Evolutionary conservation across 1,140 invertebrate species (phyloP), one percentile per base, ranked within the genome.

Genomic region (Muscidifurax raptorellus): DNA sequence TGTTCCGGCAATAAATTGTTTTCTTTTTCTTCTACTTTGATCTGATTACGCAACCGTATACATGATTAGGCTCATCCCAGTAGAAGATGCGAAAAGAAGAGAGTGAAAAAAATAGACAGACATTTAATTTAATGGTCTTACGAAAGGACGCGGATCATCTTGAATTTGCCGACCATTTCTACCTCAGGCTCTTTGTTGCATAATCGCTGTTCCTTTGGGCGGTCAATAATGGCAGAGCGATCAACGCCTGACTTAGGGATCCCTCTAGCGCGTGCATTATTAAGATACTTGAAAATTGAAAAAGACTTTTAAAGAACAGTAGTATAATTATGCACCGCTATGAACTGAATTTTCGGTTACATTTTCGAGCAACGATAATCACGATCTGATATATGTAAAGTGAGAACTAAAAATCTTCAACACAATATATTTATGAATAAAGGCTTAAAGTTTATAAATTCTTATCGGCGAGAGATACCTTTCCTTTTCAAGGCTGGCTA

Each of bases 101-200:
- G 52, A 28, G 77, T 40, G 32, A 52, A 76, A 77, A 85, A 78
- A 83, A 84, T 67, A 66, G 10, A 80, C 36, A 82, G 3, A 36
- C 52, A n/a, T 47, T 64, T 87, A 84, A 87, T 88, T 87, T 87
- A 87, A 88, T 87, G 77, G 69, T 82, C 67, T 87, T 87, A 64
- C 85, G 87, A 90, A 89, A 89, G 87, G 80, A 85, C 83, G 52
- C 30, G 75, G 69, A 64, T 89, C 87, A 81, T 88, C 87, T 67
- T 64, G 77, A 85, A 89, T 89, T 88, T 87, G 86, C 83, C 82
- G 84, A 74, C 75, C 86, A 86, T 86, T 87, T 87, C 52, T 75
- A 69, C 66, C 44, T 72, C 22, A 82, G 77, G n/a, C 32, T 22
- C 22, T 71, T 59, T 47, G 36, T 88, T 85, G 80, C 74, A 59